Evolutionary conservation across 2,113 vertebrate species (phyloP).

Genomic region (Osmerus mordax): DNA sequence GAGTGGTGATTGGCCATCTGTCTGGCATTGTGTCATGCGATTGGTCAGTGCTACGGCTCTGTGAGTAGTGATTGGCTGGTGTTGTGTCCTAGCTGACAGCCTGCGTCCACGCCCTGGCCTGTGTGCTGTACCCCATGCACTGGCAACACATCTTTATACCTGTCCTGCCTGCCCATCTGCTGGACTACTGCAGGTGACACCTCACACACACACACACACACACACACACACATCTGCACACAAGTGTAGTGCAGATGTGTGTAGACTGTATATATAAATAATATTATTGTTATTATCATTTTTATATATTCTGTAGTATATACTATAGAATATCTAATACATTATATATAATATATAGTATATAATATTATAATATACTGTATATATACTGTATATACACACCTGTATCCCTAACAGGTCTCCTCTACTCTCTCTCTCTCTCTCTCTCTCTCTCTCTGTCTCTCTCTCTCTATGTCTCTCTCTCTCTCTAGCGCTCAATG

Average conservation of each 20-base stretch:
- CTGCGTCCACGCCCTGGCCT: constrained; percentile 81
- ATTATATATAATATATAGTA: too few species aligned
- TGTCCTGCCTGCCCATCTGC: constrained; percentile 82
- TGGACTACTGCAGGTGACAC: constrained; percentile 88
- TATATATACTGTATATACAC: not conserved
- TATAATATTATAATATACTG: not conserved
- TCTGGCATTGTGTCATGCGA: too few species aligned
- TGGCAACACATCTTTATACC: constrained; percentile 94
- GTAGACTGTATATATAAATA: not conserved
- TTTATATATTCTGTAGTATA: not conserved
- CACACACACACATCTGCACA: too few species aligned
- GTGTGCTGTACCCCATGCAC: constrained; percentile 84
- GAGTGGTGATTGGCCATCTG: too few species aligned
- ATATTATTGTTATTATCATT: not conserved
- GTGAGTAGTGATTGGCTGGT: too few species aligned
- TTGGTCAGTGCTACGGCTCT: too few species aligned
- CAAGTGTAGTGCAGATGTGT: too few species aligned
- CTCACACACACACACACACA: not conserved
- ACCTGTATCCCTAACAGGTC: not conserved
- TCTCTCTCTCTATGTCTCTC: too few species aligned
- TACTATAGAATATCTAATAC: too few species aligned
- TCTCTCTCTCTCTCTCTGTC: too few species aligned
- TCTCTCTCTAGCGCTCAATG: not conserved
- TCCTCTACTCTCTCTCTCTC: not conserved
- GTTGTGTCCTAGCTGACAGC: constrained; percentile 76